Conservation (phyloP, 2,797 vertebrate species). For the Siniperca scherzeri region DNA sequence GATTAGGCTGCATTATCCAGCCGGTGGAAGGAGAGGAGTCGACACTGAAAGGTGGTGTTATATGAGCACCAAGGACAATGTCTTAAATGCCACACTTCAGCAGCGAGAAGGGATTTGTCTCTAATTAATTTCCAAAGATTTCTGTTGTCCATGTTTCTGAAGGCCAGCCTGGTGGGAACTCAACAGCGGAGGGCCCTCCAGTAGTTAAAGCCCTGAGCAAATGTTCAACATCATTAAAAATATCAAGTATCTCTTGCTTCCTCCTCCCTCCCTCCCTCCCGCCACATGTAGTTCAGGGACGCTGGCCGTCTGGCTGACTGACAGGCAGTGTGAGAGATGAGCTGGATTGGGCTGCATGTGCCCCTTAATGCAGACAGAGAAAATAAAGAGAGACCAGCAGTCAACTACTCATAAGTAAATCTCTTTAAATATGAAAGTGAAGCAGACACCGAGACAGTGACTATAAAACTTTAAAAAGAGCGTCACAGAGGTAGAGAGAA, state of each 20-base stretch:
- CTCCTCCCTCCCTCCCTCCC: slow-evolving; percentile 52
- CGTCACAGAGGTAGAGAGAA: slow-evolving; percentile 40
- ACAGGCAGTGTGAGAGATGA: slow-evolving; percentile 74
- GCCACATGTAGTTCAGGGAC: slow-evolving; percentile 73
- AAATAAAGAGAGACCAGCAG: slow-evolving; percentile 72
- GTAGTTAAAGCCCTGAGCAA: slow-evolving; percentile 72
- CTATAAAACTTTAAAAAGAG: slow-evolving; percentile 63
- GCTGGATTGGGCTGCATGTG: slow-evolving; percentile 54
- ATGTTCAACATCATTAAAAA: slow-evolving; percentile 82
- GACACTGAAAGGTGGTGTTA: slow-evolving; percentile 83
- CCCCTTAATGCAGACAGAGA: slow-evolving; percentile 66
- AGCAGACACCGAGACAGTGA: slow-evolving; percentile 48
- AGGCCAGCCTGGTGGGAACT: slow-evolving; percentile 75
- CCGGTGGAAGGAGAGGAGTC: slow-evolving; percentile 74
- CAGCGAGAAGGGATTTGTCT: slow-evolving; percentile 84
- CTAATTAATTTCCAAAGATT: slow-evolving; percentile 88
- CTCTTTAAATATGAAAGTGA: slow-evolving; percentile 70
- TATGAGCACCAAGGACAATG: slow-evolving; percentile 84
- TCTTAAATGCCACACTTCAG: slow-evolving; percentile 88
- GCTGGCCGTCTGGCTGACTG: slow-evolving; percentile 72
- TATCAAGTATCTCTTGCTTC: slow-evolving; percentile 77
- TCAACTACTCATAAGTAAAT: slow-evolving; percentile 76
- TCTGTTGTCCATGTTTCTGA: slow-evolving; percentile 73
- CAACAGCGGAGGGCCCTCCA: slow-evolving; percentile 74
- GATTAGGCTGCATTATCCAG: slow-evolving; percentile 86